Conservation (phyloP, 2,888 invertebrate genomes). For the Idaea biselata region DNA sequence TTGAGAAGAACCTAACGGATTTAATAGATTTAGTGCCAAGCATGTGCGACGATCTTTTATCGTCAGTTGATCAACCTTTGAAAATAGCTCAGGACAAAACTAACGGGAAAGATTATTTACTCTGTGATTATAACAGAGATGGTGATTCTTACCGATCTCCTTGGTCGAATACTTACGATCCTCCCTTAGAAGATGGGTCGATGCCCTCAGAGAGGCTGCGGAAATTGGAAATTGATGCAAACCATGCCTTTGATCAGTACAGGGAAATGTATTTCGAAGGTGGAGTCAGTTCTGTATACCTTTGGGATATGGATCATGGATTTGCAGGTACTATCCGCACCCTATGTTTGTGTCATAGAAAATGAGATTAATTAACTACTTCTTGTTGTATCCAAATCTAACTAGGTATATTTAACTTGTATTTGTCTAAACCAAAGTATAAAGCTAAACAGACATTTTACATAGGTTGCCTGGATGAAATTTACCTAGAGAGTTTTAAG, state of each 20-base stretch:
- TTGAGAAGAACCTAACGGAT: slow-evolving; percentile 98
- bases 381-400: too few species aligned
- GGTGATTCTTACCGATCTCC: slow-evolving; percentile 99
- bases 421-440: too few species aligned
- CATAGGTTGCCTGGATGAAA: too few species aligned
- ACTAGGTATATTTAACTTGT: too few species aligned
- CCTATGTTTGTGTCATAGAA: too few species aligned
- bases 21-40: slow-evolving; percentile 97
- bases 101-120: slow-evolving; percentile 96
- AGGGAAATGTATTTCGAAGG: slow-evolving; percentile 99
- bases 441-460: too few species aligned
- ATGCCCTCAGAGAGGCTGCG: slow-evolving; percentile 98
- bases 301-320: slow-evolving; percentile 99
- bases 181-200: slow-evolving; percentile 98
- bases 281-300: slow-evolving; percentile 98
- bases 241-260: slow-evolving; percentile 99
- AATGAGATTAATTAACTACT: too few species aligned
- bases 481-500: too few species aligned
- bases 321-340: slow-evolving; percentile 86
- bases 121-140: slow-evolving; percentile 99
- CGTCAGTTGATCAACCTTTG: slow-evolving; percentile 98
- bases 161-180: slow-evolving; percentile 99
- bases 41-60: slow-evolving; percentile 97
- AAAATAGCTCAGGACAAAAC: slow-evolving; percentile 98
- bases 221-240: slow-evolving; percentile 98